phyloP scores from a whole-genome alignment of 2,797 vertebrate genomes.

The Pipistrellus pygmaeus region DNA sequence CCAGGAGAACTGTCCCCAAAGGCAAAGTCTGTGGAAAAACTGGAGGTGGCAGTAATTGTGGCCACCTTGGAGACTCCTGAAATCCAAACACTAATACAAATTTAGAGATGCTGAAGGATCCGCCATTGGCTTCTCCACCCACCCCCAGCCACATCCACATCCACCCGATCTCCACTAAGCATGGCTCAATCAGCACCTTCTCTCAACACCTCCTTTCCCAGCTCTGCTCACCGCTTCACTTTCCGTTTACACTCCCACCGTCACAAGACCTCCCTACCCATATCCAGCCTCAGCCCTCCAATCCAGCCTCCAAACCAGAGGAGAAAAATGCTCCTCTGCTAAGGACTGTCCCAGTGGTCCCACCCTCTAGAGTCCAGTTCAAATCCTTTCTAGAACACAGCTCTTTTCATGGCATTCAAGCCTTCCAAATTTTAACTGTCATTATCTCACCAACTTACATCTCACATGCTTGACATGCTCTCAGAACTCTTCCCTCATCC shows the following conservation, averaged over 20 bases:
- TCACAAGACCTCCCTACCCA: background rate
- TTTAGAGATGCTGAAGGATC: background rate
- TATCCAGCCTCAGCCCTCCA: background rate
- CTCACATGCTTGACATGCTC: background rate
- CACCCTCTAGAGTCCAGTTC: background rate
- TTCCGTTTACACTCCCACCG: background rate
- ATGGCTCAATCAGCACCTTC: background rate
- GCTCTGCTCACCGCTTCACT: background rate
- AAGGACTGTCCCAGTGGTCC: no score
- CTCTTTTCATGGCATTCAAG: background rate
- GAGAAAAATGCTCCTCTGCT: background rate
- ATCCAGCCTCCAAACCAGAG: background rate
- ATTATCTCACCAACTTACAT: background rate
- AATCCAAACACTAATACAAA: background rate
- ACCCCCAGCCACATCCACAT: no score
- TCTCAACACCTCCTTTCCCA: background rate
- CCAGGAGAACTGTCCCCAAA: background rate
- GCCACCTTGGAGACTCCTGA: background rate
- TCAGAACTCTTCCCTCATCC: no score
- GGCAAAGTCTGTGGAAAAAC: background rate
- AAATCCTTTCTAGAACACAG: background rate
- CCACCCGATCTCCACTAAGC: background rate
- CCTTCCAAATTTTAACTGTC: background rate
- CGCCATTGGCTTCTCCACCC: background rate
- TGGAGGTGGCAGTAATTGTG: rapidly evolving